Evolutionary conservation across 2,888 invertebrate genomes (phyloP).

Genomic region (Napeogenes inachia): DNA sequence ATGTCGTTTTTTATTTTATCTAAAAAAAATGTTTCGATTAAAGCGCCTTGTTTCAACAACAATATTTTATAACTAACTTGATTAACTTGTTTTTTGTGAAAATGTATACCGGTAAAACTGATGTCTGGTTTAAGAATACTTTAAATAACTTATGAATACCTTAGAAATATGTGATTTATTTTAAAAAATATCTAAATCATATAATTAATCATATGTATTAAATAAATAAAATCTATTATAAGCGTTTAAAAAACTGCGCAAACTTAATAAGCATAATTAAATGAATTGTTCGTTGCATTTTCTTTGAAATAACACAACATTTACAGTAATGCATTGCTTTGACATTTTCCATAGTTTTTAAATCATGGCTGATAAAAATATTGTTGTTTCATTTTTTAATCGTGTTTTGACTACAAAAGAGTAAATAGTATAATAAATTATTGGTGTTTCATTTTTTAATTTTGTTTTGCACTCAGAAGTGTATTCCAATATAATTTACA

Average conservation of each 20-base stretch:
- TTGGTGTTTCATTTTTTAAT: too few relatives aligned
- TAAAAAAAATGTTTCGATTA: constrained; percentile 16
- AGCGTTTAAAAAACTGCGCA: background rate
- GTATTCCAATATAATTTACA: too few relatives aligned
- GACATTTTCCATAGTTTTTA: background rate
- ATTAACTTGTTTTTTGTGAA: constrained; percentile 21
- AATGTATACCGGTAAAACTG: constrained; percentile 21
- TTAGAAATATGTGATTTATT: too few relatives aligned
- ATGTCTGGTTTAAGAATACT: constrained; percentile 2
- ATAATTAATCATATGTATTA: too few relatives aligned
- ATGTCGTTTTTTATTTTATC: constrained; percentile 17
- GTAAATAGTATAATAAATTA: too few relatives aligned
- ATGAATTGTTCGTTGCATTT: constrained; percentile 4
- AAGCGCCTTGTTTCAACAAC: constrained; percentile 16
- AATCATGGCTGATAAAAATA: background rate
- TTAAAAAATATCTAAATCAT: too few relatives aligned
- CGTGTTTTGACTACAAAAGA: too few relatives aligned
- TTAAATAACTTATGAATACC: background rate
- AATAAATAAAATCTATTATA: too few relatives aligned
- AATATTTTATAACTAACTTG: constrained; percentile 21
- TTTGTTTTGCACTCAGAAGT: too few relatives aligned
- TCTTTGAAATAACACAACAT: background rate
- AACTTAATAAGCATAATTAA: background rate
- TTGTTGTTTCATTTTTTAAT: background rate
- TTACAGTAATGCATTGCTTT: constrained; percentile 2